A percentile compares a stretch with the other conserved stretches of the same genome.
These are phyloP conservation scores for Punctoribates punctum DNA, from an alignment of 2,888 invertebrate genomes.

Conservation along the genomic window DNA sequence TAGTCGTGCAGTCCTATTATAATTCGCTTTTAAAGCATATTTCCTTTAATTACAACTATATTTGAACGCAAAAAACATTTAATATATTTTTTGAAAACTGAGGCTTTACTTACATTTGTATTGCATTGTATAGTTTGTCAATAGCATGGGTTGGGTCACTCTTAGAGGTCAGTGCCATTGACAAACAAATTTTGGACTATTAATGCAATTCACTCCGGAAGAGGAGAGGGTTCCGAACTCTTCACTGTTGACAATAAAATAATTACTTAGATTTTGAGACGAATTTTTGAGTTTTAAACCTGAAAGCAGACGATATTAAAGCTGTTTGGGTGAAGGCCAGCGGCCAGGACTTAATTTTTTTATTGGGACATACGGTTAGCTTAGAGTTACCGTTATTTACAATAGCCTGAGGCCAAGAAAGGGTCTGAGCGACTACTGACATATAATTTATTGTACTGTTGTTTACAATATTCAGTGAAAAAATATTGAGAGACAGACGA, in stretches of 20 bases:
- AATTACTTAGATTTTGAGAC: background rate
- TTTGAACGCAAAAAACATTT: background rate
- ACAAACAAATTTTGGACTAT: background rate
- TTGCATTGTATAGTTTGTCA: constrained; percentile 10
- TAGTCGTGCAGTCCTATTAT: background rate
- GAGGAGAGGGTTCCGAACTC: constrained; percentile 17
- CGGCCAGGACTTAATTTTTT: background rate
- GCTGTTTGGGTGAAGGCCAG: constrained; percentile 10
- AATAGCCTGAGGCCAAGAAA: constrained; percentile 12
- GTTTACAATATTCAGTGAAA: constrained; percentile 13
- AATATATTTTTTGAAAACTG: background rate
- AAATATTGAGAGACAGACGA: background rate
- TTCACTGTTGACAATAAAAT: background rate
- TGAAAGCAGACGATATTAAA: no score
- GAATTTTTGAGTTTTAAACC: background rate
- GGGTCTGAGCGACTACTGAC: constrained; percentile 22
- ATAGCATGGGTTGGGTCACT: constrained; percentile 34
- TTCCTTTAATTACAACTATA: constrained; percentile 22
- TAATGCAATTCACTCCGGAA: constrained; percentile 18
- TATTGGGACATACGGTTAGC: constrained; percentile 11
- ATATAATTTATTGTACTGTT: constrained; percentile 32
- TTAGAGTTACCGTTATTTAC: constrained; percentile 25
- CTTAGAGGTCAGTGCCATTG: constrained; percentile 27
- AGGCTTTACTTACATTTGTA: constrained; percentile 17
- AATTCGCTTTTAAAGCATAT: constrained; percentile 17